Percentiles rank a stretch among this genome's conserved stretches.
Conservation (phyloP, 1,140 invertebrate species). For the Diorhabda sublineata region DNA sequence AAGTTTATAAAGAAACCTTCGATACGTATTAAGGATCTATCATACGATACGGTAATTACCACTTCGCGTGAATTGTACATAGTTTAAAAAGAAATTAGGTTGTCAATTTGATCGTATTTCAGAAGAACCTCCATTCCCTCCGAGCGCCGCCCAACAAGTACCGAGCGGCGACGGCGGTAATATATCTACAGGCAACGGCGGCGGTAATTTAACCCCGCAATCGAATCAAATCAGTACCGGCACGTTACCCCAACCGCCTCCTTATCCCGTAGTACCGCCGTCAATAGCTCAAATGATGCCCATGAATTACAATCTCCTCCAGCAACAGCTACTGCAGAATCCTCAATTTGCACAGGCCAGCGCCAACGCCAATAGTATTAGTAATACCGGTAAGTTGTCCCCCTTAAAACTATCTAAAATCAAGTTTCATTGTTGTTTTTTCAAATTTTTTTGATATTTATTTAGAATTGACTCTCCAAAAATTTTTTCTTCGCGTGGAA, state of each 20-base stretch:
- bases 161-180: slow-evolving; percentile 35
- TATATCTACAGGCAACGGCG: slow-evolving; percentile 10
- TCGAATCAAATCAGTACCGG: slow-evolving; percentile 21
- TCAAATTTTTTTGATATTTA: not conserved
- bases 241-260: slow-evolving; percentile 51
- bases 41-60: too few species aligned
- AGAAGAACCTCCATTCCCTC: slow-evolving; percentile 37
- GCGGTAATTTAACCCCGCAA: slow-evolving; percentile 20
- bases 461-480: too few species aligned
- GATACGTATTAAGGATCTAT: too few species aligned
- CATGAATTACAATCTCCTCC: slow-evolving; percentile 53
- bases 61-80: too few species aligned
- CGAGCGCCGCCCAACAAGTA: slow-evolving; percentile 28
- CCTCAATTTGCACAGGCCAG: slow-evolving; percentile 47
- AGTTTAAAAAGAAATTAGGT: not conserved
- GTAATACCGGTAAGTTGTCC: slow-evolving; percentile 34
- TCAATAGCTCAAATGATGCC: slow-evolving; percentile 42
- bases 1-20: too few species aligned
- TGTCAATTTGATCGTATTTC: slow-evolving; percentile 25
- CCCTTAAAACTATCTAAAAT: not conserved
- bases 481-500: too few species aligned
- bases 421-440: not conserved
- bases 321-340: slow-evolving; percentile 55
- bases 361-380: slow-evolving; percentile 31
- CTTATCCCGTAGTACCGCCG: slow-evolving; percentile 49